A percentile compares a stretch with the other conserved stretches of the same genome.
Evolutionary conservation across 2,888 invertebrate species (phyloP).

Genomic region (Amaurobius ferox): DNA sequence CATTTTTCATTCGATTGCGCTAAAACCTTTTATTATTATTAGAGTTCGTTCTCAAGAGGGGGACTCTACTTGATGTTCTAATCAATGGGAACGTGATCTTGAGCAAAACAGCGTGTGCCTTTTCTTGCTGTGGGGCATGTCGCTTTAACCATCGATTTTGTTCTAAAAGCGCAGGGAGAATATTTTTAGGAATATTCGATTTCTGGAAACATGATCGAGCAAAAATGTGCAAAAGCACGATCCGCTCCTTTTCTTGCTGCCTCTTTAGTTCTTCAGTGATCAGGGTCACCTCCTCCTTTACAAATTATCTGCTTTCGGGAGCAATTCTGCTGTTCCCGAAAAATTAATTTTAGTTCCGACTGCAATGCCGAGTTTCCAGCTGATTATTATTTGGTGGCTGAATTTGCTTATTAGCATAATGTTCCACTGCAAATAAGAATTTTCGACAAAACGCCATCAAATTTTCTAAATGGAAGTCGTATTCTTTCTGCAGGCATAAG

Average conservation of each 20-base stretch:
- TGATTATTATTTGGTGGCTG: too few relatives aligned
- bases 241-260: neutral
- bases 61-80: constrained; percentile 35
- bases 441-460: too few relatives aligned
- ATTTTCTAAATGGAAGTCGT: too few relatives aligned
- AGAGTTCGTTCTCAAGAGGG: constrained; percentile 14
- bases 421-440: too few relatives aligned
- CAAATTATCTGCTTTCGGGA: too few relatives aligned
- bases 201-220: constrained; percentile 24
- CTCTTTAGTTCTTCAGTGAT: neutral
- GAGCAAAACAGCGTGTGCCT: constrained; percentile 45
- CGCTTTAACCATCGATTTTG: constrained; percentile 46
- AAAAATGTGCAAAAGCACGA: constrained; percentile 38
- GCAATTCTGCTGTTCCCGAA: too few relatives aligned
- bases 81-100: constrained; percentile 66
- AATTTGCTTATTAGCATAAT: too few relatives aligned
- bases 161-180: constrained; percentile 19
- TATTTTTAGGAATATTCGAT: constrained; percentile 39
- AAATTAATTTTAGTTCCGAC: too few relatives aligned
- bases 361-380: too few relatives aligned
- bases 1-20: constrained; percentile 47
- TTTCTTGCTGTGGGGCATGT: constrained; percentile 28
- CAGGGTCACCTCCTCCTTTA: too few relatives aligned
- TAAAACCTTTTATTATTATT: constrained; percentile 65
- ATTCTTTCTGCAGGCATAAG: too few relatives aligned